Base-by-base conservation (phyloP, 2,888 invertebrate species). In the Octonoba sinensis region DNA sequence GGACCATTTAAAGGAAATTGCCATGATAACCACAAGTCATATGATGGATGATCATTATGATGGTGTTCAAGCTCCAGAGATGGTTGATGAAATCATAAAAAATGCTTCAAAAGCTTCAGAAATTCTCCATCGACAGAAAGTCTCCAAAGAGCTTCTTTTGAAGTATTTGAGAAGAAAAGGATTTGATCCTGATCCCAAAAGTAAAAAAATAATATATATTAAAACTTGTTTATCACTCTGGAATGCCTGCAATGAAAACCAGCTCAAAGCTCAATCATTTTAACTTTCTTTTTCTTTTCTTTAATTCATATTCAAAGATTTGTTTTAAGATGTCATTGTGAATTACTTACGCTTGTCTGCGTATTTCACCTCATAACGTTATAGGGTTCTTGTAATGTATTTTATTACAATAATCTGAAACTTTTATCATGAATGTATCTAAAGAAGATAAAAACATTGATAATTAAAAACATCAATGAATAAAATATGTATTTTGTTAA, bases 21-120 rank as follows among this genome's bases (percentile, higher is more conserved):
- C 79, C 1, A 81, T 81, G 79, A 81, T 81, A 15, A 81, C 79
- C 3, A 81, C 79, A 18, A 81, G 79, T 24, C 79, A 81, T 13
- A 81, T 81, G 79, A 81, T 81, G 73, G 79, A 81, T 69, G 79
- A 81, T 24, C 79, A 81, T 27, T 81, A 73, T 56, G 67, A 67
- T 6, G 79, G 79, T 16, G 56, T 62, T n/a, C 46, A 60, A 18
- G 67, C 79, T 15, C 73, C 73, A n/a, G 79, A 81, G 22, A 18
- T 81, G 22, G 73, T 74, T 8, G 69, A 73, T 36, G 79, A 81
- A 56, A 74, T 81, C 47, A 73, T 81, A 20, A 73, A 81, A 54
- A 73, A 47, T 69, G 79, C 79, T 36, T 81, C 79, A 8, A 81
- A 67, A 13, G 79, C 79, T 1, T 81, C 79, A 0, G 79, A 81